Conservation (phyloP, 2,113 vertebrate species). For the Copsychus sechellarum region DNA sequence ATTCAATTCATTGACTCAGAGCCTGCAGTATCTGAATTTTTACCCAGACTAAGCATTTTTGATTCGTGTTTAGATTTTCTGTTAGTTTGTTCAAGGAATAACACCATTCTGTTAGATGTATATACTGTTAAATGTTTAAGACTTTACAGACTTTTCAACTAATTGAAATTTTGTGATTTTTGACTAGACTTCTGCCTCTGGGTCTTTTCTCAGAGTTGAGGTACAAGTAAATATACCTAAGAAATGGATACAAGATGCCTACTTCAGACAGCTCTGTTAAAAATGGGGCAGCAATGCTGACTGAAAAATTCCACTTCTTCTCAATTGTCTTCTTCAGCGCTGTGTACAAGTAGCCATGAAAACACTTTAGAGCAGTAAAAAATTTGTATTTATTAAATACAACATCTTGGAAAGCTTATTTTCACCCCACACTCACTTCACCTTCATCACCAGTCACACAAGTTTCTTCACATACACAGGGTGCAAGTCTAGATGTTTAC, state of each 20-base stretch:
- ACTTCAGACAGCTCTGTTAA: not conserved
- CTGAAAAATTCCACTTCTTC: not conserved
- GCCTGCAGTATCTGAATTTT: not conserved
- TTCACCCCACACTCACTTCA: not conserved
- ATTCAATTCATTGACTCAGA: not conserved
- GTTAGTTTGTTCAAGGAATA: not conserved
- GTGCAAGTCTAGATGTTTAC: not conserved
- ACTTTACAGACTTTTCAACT: not conserved
- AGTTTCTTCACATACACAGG: not conserved
- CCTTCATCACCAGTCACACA: not conserved
- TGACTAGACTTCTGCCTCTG: not conserved
- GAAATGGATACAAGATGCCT: not conserved
- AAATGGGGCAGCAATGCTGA: not conserved
- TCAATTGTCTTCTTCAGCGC: not conserved
- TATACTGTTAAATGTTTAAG: not conserved
- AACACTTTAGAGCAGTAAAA: not conserved
- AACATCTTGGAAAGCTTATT: not conserved
- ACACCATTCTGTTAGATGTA: not conserved
- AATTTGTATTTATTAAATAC: not conserved
- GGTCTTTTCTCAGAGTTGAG: not conserved
- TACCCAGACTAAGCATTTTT: not conserved
- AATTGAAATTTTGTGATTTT: not conserved
- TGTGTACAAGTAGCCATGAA: not conserved
- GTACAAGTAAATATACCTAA: not conserved
- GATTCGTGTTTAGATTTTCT: not conserved